These are phyloP conservation scores for Otolemur garnettii DNA, from an alignment of 2,113 vertebrate genomes.

Conservation along the genomic window DNA sequence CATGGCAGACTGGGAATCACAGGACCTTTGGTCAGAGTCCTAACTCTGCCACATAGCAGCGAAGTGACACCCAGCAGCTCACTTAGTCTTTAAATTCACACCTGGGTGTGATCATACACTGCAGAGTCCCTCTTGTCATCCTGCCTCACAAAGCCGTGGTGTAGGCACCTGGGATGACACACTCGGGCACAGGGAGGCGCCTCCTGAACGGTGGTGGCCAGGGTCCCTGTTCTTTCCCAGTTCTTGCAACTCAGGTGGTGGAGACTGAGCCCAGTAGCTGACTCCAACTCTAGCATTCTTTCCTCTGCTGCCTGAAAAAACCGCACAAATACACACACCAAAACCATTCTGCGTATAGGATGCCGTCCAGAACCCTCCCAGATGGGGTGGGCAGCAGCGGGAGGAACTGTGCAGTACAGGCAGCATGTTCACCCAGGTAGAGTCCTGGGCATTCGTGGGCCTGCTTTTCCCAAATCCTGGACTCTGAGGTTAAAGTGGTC, in stretches of 20 bases:
- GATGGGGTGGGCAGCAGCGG: no score
- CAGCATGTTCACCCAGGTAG: rapidly evolving
- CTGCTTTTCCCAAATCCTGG: neutral
- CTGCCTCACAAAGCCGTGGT: neutral
- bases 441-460: neutral
- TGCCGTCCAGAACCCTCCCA: neutral
- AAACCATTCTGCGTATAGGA: no score
- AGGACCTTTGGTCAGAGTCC: neutral
- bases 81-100: neutral
- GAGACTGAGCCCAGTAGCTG: neutral
- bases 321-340: neutral
- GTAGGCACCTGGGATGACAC: neutral
- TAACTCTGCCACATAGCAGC: neutral
- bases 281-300: neutral
- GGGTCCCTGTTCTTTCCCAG: neutral
- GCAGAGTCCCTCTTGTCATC: neutral
- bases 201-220: rapidly evolving
- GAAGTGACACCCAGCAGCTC: neutral
- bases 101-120: neutral
- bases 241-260: neutral
- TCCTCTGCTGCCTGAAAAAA: neutral
- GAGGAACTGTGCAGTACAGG: neutral
- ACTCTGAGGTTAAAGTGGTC: neutral
- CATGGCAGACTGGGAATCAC: neutral
- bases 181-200: rapidly evolving